These are phyloP conservation scores for Cataglyphis livida DNA, from an alignment of 2,888 invertebrate species.

Conservation along the genomic window DNA sequence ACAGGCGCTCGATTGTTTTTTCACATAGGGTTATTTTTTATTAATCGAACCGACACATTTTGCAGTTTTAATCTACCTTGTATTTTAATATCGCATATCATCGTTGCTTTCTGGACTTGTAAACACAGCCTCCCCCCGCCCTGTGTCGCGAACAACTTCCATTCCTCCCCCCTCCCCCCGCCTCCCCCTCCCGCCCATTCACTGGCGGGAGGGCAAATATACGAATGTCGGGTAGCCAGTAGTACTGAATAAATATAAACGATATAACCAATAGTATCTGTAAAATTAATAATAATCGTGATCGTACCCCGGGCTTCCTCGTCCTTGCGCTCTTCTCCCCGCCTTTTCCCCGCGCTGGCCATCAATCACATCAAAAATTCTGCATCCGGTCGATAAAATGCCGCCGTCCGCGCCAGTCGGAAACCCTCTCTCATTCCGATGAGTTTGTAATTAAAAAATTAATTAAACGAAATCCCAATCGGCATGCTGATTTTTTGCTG, in stretches of 20 bases:
- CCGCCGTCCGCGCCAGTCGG: slow-evolving; percentile 55
- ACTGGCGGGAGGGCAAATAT: slow-evolving; percentile 61
- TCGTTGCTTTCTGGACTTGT: slow-evolving; percentile 75
- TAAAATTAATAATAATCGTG: slow-evolving; percentile 79
- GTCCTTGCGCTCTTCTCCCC: slow-evolving; percentile 60
- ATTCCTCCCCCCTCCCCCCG: slow-evolving; percentile 30
- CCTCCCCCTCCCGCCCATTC: slow-evolving; percentile 53
- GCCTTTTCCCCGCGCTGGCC: slow-evolving; percentile 50
- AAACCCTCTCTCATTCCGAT: slow-evolving; percentile 70
- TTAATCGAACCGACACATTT: slow-evolving; percentile 50
- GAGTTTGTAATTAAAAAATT: slow-evolving; percentile 80
- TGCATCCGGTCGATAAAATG: slow-evolving; percentile 62
- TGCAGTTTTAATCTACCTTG: slow-evolving; percentile 73
- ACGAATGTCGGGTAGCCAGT: slow-evolving; percentile 55
- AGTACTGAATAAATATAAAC: slow-evolving; percentile 76
- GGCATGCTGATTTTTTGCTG: slow-evolving; percentile 73
- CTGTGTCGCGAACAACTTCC: slow-evolving; percentile 52
- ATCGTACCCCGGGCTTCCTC: slow-evolving; percentile 57
- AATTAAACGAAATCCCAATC: slow-evolving; percentile 78
- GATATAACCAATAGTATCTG: slow-evolving; percentile 78
- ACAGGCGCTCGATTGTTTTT: slow-evolving; percentile 46
- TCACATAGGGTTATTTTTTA: slow-evolving; percentile 44
- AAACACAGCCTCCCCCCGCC: slow-evolving; percentile 67
- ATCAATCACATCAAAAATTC: slow-evolving; percentile 72
- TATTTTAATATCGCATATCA: slow-evolving; percentile 77